phyloP scores from a whole-genome alignment of 2,113 vertebrate species.

The Synchiropus splendidus region DNA sequence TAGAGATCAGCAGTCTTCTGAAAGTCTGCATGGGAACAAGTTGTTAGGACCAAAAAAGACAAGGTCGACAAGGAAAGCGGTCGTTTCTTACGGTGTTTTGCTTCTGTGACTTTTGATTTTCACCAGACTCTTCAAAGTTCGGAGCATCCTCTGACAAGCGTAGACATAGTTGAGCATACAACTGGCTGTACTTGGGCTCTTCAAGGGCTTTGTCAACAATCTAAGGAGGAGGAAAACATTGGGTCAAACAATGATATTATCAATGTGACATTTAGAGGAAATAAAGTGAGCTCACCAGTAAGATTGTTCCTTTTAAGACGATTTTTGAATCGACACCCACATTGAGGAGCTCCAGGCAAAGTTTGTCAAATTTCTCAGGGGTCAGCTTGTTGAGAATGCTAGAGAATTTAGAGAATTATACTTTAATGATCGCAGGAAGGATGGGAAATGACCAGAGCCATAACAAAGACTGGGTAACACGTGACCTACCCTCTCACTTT shows the following conservation, averaged over 20 bases:
- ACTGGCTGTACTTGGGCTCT: slow-evolving; percentile 98
- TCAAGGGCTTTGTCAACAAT: slow-evolving; percentile 99
- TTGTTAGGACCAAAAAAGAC: neutral
- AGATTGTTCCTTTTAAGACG: slow-evolving; percentile 98
- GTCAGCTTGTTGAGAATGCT: slow-evolving; percentile 99
- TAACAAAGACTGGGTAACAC: neutral
- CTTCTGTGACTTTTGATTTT: slow-evolving; percentile 88
- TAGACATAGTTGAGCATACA: slow-evolving; percentile 99
- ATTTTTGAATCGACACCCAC: slow-evolving; percentile 98
- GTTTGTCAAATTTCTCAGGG: slow-evolving; percentile 99
- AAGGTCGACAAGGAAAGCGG: neutral
- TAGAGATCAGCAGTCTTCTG: slow-evolving; percentile 96
- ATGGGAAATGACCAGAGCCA: neutral
- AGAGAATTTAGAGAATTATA: neutral
- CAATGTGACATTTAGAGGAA: no score
- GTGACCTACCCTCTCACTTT: slow-evolving; percentile 95
- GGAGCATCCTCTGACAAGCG: slow-evolving; percentile 98
- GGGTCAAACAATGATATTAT: no score
- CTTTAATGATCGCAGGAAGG: neutral
- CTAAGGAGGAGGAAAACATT: slow-evolving; percentile 43
- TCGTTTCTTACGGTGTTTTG: slow-evolving; percentile 83
- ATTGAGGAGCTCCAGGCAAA: slow-evolving; percentile 99
- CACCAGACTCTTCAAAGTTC: slow-evolving; percentile 95
- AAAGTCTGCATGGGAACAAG: slow-evolving; percentile 75
- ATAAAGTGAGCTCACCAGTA: slow-evolving; percentile 75